Percentiles rank a stretch among this genome's conserved stretches.
phyloP scores from a whole-genome alignment of 1,140 invertebrate species.

The Megalopta genalis region DNA sequence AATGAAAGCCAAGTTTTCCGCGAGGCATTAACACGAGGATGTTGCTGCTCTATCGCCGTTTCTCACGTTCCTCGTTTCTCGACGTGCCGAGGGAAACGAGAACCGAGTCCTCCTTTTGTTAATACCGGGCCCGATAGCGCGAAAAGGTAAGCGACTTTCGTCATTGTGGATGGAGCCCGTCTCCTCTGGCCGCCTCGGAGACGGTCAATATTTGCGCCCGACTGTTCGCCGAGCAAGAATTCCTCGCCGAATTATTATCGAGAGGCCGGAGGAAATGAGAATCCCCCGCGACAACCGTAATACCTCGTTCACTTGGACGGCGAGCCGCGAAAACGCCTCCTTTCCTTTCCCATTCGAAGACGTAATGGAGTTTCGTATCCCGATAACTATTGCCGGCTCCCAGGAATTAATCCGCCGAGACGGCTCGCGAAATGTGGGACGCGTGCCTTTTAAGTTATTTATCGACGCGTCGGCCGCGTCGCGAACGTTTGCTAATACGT shows the following conservation, averaged over 20 bases:
- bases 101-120: constrained; percentile 47
- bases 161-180: not conserved
- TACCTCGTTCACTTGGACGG: constrained; percentile 26
- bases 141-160: constrained; percentile 33
- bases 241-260: constrained; percentile 44
- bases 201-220: constrained; percentile 55
- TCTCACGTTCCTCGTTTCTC: too few species aligned
- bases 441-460: not conserved
- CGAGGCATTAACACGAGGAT: constrained; percentile 28
- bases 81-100: constrained; percentile 4
- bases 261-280: constrained; percentile 35
- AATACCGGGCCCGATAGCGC: constrained; percentile 41
- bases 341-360: constrained; percentile 39
- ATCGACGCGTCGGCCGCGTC: too few species aligned
- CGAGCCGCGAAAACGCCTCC: constrained; percentile 34
- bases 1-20: constrained; percentile 50
- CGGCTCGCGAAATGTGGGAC: not conserved
- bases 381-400: constrained; percentile 32
- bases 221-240: constrained; percentile 13
- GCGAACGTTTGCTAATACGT: too few species aligned
- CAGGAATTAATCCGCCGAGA: not conserved
- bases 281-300: constrained; percentile 25
- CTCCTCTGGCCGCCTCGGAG: not conserved
- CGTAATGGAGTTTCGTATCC: constrained; percentile 53
- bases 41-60: too few species aligned